These are phyloP conservation scores for Spilosoma lubricipeda DNA, from an alignment of 2,888 invertebrate genomes.

Conservation along the genomic window DNA sequence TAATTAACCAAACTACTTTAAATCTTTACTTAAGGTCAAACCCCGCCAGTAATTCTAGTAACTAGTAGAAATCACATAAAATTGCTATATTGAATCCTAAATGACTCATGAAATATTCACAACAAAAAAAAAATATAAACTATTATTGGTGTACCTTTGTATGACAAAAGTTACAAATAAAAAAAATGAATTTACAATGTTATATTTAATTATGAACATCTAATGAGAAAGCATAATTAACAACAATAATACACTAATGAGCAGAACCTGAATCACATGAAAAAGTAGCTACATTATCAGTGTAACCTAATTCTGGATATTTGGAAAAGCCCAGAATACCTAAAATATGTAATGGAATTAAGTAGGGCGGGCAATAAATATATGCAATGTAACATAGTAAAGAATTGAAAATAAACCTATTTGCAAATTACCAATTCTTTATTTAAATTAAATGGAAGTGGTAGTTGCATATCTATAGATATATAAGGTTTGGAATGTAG, in stretches of 20 bases:
- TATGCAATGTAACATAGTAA: background rate
- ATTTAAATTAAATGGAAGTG: background rate
- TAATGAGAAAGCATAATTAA: background rate
- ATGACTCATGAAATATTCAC: background rate
- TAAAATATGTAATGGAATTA: background rate
- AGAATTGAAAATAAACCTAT: background rate
- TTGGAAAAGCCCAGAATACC: background rate
- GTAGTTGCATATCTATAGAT: background rate
- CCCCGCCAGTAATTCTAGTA: background rate
- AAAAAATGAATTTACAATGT: no score
- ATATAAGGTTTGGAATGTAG: no score
- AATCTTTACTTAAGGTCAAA: background rate
- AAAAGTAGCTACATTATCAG: background rate
- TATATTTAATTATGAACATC: background rate
- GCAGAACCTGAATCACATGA: background rate
- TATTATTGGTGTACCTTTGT: background rate
- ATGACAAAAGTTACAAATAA: background rate
- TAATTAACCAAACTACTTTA: background rate
- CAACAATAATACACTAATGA: background rate
- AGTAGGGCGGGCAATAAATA: constrained; percentile 4
- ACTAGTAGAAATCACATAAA: no score
- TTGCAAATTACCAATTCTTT: constrained; percentile 2
- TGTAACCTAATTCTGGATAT: background rate
- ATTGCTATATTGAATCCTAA: background rate
- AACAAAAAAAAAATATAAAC: no score